phyloP scores from a whole-genome alignment of 2,797 vertebrate species.

The Iguana delicatissima region DNA sequence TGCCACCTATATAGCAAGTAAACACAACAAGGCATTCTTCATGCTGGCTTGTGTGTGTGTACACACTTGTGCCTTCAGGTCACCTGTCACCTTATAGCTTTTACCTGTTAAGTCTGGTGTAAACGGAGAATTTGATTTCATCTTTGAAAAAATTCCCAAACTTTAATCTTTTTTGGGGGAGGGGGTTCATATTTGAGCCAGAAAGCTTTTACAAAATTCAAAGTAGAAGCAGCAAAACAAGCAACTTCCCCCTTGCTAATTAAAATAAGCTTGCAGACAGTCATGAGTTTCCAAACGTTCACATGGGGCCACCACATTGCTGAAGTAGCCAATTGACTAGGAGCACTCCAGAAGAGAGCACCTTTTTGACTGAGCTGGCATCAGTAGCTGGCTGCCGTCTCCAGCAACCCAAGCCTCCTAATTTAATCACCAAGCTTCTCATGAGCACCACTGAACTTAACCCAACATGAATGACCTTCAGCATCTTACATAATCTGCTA shows the following conservation, averaged over 20 bases:
- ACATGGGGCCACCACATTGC: neutral
- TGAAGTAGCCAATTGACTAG: neutral
- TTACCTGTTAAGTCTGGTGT: neutral
- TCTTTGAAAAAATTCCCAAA: neutral
- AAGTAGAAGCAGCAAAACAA: neutral
- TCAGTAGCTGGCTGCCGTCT: neutral
- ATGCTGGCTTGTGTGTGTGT: too few species aligned
- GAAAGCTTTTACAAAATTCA: neutral
- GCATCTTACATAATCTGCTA: constrained; percentile 36
- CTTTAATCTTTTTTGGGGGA: neutral
- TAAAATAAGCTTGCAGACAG: neutral
- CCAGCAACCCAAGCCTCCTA: neutral
- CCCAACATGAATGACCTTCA: constrained; percentile 40
- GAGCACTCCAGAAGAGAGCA: too few species aligned
- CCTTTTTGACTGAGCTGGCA: neutral
- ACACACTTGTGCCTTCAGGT: too few species aligned
- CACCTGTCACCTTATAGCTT: too few species aligned
- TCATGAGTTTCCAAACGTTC: neutral
- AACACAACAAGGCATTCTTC: too few species aligned
- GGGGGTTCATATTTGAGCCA: neutral
- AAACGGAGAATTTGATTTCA: neutral
- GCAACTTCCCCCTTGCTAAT: neutral
- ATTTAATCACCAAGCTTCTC: neutral
- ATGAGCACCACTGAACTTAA: neutral
- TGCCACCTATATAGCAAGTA: too few species aligned